Conservation (phyloP, 2,888 invertebrate species). For the Lissonota sp. region DNA sequence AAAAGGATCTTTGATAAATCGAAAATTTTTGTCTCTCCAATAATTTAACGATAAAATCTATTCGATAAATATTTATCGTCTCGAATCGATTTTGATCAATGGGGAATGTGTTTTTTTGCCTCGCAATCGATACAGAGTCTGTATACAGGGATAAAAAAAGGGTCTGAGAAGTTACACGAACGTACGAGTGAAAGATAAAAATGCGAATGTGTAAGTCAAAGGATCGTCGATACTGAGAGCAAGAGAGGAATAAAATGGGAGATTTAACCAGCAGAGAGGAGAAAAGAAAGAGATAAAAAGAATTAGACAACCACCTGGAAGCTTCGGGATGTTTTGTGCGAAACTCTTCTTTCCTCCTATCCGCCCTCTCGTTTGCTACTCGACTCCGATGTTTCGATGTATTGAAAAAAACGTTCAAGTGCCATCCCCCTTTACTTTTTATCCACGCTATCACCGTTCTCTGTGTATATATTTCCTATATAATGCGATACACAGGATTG, state of each 20-base stretch:
- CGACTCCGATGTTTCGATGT: slow-evolving; percentile 34
- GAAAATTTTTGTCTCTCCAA: too few species aligned
- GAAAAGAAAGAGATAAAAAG: slow-evolving; percentile 48
- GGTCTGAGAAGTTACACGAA: background rate
- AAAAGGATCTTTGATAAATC: too few species aligned
- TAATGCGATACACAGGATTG: slow-evolving; percentile 11
- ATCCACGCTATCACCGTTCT: background rate
- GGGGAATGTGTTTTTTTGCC: too few species aligned
- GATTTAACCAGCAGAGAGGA: slow-evolving; percentile 58
- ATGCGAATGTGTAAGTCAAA: background rate
- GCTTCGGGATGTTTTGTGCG: slow-evolving; percentile 29
- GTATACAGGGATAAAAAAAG: slow-evolving; percentile 59
- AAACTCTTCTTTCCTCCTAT: slow-evolving; percentile 39
- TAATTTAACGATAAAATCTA: too few species aligned
- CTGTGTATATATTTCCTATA: too few species aligned
- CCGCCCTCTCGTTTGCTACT: slow-evolving; percentile 19
- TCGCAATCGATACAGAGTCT: slow-evolving; percentile 7
- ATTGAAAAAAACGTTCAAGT: slow-evolving; percentile 37
- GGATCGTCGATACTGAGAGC: slow-evolving; percentile 15
- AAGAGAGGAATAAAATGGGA: slow-evolving; percentile 48
- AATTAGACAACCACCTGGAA: slow-evolving; percentile 38
- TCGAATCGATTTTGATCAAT: too few species aligned
- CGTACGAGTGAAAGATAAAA: background rate
- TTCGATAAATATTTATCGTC: too few species aligned
- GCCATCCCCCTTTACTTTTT: slow-evolving; percentile 1